Evolutionary conservation across 2,797 vertebrate species (phyloP).

Genomic region (Euphonia xanthogaster): DNA sequence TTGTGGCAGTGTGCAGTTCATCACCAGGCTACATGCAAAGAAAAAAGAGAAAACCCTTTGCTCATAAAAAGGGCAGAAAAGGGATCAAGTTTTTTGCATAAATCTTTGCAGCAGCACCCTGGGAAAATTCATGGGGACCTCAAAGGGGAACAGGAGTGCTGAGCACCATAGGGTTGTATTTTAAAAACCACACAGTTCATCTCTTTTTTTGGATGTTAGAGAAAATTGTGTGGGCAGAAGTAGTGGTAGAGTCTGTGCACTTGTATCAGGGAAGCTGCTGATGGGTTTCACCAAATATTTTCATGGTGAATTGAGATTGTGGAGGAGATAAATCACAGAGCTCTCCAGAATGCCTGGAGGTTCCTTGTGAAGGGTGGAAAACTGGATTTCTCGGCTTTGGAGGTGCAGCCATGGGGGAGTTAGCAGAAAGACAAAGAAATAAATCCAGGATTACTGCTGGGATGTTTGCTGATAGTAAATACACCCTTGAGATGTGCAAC

Average conservation of each 20-base stretch:
- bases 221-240: neutral
- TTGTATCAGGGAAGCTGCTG: neutral
- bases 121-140: neutral
- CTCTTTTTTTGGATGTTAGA: neutral
- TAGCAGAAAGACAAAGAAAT: neutral
- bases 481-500: rapidly evolving
- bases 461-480: neutral
- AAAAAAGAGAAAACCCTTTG: neutral
- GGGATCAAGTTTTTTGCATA: neutral
- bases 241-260: neutral
- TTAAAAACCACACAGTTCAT: neutral
- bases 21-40: neutral
- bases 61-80: neutral
- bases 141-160: neutral
- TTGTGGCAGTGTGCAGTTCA: neutral
- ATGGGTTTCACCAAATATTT: neutral
- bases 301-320: neutral
- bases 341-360: neutral
- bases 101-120: neutral
- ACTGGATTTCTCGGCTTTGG: neutral
- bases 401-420: neutral
- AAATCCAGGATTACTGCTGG: neutral
- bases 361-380: neutral
- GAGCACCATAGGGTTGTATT: neutral
- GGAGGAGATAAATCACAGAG: neutral